A percentile compares a stretch with the other conserved stretches of the same genome.
Evolutionary conservation across 30 jellyfish, hydroid and myxozoan species (phyloP).

Genomic region (Catostylus mosaicus): DNA sequence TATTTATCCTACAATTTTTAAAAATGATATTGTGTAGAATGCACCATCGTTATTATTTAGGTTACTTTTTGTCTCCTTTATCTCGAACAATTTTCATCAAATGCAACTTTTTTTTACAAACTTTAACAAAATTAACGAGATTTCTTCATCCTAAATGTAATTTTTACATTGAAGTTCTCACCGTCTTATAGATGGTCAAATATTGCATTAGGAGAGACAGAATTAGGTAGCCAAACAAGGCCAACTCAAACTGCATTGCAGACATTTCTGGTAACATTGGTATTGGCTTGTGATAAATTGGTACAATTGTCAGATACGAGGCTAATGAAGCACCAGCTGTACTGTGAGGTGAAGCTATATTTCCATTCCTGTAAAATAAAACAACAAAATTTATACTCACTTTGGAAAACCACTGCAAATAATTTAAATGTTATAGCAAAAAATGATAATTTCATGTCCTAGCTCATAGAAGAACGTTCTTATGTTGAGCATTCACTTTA

Average conservation of each 20-base stretch:
- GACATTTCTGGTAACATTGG: slow-evolving; percentile 77
- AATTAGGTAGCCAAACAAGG: slow-evolving; percentile 60
- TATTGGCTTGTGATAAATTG: slow-evolving; percentile 82
- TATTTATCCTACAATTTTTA: too few species aligned
- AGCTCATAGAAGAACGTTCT: too few species aligned
- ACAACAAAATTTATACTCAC: too few species aligned
- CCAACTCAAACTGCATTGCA: slow-evolving; percentile 82
- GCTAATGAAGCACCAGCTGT: slow-evolving; percentile 68
- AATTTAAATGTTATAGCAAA: too few species aligned
- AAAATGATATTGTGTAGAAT: neutral
- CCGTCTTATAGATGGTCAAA: slow-evolving; percentile 88
- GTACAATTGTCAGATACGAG: slow-evolving; percentile 69
- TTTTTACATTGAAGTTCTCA: slow-evolving; percentile 3
- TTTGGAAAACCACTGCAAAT: too few species aligned
- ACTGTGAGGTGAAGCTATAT: slow-evolving; percentile 50
- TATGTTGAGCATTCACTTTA: too few species aligned
- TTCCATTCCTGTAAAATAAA: slow-evolving; percentile 86
- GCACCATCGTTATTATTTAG: neutral
- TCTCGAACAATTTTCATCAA: too few species aligned
- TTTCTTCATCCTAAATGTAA: too few species aligned
- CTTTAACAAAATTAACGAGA: too few species aligned
- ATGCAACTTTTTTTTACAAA: too few species aligned
- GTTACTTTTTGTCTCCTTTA: too few species aligned
- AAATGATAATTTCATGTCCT: too few species aligned
- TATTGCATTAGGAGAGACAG: slow-evolving; percentile 74